These are phyloP conservation scores for Salvelinus namaycush DNA, from an alignment of 2,113 vertebrate species.

Conservation along the genomic window DNA sequence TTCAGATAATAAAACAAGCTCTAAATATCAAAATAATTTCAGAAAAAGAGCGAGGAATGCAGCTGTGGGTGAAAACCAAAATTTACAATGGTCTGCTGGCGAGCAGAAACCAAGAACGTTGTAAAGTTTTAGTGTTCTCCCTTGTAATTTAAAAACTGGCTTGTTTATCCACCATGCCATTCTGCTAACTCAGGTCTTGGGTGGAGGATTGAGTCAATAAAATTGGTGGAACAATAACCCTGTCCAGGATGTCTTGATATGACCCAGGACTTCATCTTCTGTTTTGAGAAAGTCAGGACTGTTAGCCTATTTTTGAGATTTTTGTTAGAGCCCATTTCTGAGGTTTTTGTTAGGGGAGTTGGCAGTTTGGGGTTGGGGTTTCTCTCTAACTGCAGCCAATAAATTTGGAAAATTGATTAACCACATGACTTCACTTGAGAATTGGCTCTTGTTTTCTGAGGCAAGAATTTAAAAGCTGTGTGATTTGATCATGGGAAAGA, in stretches of 20 bases:
- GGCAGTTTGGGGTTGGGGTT: not conserved
- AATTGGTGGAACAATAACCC: slow-evolving; percentile 13
- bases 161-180: slow-evolving; percentile 24
- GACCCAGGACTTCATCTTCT: not conserved
- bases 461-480: not conserved
- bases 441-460: not conserved
- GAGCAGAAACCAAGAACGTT: slow-evolving; percentile 28
- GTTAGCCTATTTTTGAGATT: slow-evolving; percentile 1
- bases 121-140: slow-evolving; percentile 43
- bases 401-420: not conserved
- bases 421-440: not conserved
- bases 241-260: not conserved
- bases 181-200: slow-evolving; percentile 19
- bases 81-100: not conserved
- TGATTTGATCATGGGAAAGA: not conserved
- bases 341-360: not conserved
- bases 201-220: slow-evolving; percentile 7
- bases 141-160: slow-evolving; percentile 25
- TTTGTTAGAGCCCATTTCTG: not conserved
- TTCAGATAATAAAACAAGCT: slow-evolving; percentile 23
- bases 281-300: slow-evolving; percentile 2
- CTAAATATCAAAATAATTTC: slow-evolving; percentile 23
- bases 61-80: slow-evolving; percentile 33
- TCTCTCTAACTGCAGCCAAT: not conserved
- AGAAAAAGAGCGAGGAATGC: slow-evolving; percentile 26